A percentile compares a stretch with the other conserved stretches of the same genome.
phyloP scores from a whole-genome alignment of 1,140 invertebrate genomes.

The Hyphantria cunea region DNA sequence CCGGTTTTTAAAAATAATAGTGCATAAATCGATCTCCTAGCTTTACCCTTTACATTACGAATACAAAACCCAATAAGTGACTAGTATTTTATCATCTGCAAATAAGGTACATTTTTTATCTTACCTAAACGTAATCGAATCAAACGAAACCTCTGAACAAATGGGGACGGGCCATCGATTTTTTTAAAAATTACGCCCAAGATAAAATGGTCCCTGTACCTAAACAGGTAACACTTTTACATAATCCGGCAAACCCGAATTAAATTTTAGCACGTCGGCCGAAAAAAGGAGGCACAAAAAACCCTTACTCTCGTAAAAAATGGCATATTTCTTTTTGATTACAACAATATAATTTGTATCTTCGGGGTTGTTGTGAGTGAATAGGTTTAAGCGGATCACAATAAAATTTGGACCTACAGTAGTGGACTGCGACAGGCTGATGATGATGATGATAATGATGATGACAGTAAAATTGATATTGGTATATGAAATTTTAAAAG shows the following conservation, averaged over 20 bases:
- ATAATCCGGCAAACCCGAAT: constrained; percentile 75
- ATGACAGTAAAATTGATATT: no score
- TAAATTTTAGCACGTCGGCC: constrained; percentile 76
- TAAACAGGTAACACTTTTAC: constrained; percentile 52
- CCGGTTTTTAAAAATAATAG: no score
- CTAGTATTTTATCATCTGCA: no score
- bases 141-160: not conserved
- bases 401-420: no score
- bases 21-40: no score
- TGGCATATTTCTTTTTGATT: constrained; percentile 81
- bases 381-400: constrained; percentile 9
- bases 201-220: constrained; percentile 33
- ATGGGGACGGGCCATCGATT: not conserved
- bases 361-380: constrained; percentile 41
- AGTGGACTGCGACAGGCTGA: no score
- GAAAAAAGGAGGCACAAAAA: constrained; percentile 61
- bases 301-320: constrained; percentile 71
- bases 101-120: no score
- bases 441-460: no score
- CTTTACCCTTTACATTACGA: no score
- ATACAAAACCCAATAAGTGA: no score
- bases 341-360: constrained; percentile 78
- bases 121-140: constrained; percentile 13
- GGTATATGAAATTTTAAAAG: no score
- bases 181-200: constrained; percentile 28